These are phyloP conservation scores for Spatulosminthurus flaviceps DNA, from an alignment of 2,888 invertebrate genomes.

Conservation along the genomic window DNA sequence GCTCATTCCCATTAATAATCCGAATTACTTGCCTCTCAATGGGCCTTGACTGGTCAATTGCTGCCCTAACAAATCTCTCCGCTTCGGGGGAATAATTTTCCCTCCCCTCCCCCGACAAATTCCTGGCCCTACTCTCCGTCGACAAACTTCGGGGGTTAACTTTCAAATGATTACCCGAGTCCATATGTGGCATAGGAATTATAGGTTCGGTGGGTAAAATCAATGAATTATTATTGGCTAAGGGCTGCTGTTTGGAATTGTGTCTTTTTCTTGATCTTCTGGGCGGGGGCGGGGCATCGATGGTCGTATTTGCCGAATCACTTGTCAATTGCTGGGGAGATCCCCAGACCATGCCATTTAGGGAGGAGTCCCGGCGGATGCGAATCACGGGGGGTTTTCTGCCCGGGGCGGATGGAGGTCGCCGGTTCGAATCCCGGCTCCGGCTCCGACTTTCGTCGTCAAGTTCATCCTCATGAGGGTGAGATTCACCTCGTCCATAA, in stretches of 20 bases:
- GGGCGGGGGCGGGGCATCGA: neutral
- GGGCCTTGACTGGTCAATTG: conserved; percentile 75
- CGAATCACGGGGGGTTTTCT: conserved; percentile 48
- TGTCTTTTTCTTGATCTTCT: conserved; percentile 17
- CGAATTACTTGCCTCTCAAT: conserved; percentile 80
- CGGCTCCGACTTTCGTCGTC: conserved; percentile 26
- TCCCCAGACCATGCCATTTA: conserved; percentile 51
- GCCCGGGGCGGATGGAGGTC: conserved; percentile 44
- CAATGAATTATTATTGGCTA: no score
- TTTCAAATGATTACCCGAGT: conserved; percentile 47
- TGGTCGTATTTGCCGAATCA: conserved; percentile 36
- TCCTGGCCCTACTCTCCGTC: neutral
- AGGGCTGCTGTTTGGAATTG: conserved; percentile 4
- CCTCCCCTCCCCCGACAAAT: neutral
- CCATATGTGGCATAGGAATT: neutral
- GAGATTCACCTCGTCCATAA: conserved; percentile 50
- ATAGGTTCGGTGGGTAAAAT: neutral
- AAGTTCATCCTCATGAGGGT: conserved; percentile 4
- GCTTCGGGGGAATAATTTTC: conserved; percentile 41
- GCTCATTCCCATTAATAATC: conserved; percentile 92
- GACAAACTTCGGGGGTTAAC: conserved; percentile 7
- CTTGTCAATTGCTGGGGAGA: conserved; percentile 47
- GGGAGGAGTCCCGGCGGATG: conserved; percentile 47
- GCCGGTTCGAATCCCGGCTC: conserved; percentile 19
- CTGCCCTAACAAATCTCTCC: conserved; percentile 46